Percentiles rank a stretch among this genome's conserved stretches.
Conservation (phyloP, 2,888 invertebrate species). For the Eilema depressum region DNA sequence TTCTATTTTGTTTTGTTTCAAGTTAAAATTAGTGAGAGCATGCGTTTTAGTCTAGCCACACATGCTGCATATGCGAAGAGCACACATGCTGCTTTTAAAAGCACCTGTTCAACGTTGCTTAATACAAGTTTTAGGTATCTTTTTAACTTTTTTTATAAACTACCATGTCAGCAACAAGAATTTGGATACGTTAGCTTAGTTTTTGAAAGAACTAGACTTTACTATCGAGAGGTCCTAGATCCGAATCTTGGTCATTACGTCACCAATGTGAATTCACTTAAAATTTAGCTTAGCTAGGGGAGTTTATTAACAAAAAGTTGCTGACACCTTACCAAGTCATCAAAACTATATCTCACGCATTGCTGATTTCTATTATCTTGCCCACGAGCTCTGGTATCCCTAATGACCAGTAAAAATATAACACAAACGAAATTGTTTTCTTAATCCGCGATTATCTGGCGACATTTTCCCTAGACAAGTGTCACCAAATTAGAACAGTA, state of each 20-base stretch:
- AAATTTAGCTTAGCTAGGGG: too few species aligned
- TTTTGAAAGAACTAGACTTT: too few species aligned
- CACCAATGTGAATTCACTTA: too few species aligned
- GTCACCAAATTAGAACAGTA: not conserved
- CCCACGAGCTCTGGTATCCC: not conserved
- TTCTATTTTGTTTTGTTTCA: constrained; percentile 58
- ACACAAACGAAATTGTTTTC: not conserved
- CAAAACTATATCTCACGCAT: too few species aligned
- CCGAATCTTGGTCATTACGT: too few species aligned
- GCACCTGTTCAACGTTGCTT: constrained; percentile 26
- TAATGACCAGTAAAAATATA: not conserved
- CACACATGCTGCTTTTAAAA: constrained; percentile 30
- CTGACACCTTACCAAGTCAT: too few species aligned
- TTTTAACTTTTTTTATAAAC: not conserved
- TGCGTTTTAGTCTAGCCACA: constrained; percentile 49
- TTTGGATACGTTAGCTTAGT: not conserved
- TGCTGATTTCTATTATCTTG: too few species aligned
- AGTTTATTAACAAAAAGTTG: too few species aligned
- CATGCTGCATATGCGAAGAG: constrained; percentile 9
- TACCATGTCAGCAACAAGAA: too few species aligned
- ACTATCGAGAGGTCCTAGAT: too few species aligned
- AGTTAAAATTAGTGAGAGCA: constrained; percentile 57
- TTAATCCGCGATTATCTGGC: not conserved
- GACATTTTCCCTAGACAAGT: not conserved
- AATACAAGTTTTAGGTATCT: constrained; percentile 1